Evolutionary conservation across 2,113 vertebrate species (phyloP), one percentile per base, ranked within the genome.

Genomic region (Entelurus aequoreus): DNA sequence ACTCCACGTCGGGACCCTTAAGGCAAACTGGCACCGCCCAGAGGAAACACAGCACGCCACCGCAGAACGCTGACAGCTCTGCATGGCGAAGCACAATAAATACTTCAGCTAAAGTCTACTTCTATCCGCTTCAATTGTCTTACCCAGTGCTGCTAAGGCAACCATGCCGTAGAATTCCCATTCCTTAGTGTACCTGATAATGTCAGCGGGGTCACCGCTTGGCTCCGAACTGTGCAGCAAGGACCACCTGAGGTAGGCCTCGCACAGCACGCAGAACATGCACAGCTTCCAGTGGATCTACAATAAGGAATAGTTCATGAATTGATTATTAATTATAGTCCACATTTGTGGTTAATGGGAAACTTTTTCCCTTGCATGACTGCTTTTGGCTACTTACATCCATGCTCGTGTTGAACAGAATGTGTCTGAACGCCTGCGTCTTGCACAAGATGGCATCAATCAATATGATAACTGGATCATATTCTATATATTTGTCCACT

Each of bases 81-180:
- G 62, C 44, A 60, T 10, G 8, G 7, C n/a, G 4, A 16, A 7
- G 40, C 4, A 36, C 13, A 46, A 46, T 11, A 54, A 19, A 63
- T 7, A 9, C 14, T 14, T n/a, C 19, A 21, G 19, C 6, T 46
- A n/a, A n/a, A 36, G 1, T 6, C 15, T 16, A 46, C 12, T 46
- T 46, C 1, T 46, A 12, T 42, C 10, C 10, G 7, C 8, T 42
- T 42, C 8, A 10, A 47, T 62, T 14, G 4, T 51, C 78, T 86
- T 88, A 99, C 96, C 96, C 8, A 99, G 89, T 65, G 92, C 88
- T 52, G 95, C 95, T 74, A 95, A 67, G 44, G 90, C 91, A 78
- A 98, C 98, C 94, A 95, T 92, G 83, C 87, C 71, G 38, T 99
- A 99, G 86, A 99, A 99, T 72, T 99, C 94, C 97, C 96, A 99